Evolutionary conservation across 2,888 invertebrate species (phyloP).

Genomic region (Latheticus oryzae): DNA sequence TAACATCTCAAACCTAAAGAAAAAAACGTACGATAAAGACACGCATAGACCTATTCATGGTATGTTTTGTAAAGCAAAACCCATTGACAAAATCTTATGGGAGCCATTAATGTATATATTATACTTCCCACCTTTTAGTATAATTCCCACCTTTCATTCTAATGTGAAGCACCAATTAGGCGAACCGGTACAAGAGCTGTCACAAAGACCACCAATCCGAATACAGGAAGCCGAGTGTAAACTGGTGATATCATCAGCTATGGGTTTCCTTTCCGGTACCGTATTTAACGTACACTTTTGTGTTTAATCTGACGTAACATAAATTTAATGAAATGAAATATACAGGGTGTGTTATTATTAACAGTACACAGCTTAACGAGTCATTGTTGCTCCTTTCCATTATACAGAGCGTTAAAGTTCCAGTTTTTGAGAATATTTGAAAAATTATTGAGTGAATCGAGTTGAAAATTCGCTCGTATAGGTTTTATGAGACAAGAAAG

Average conservation of each 20-base stretch:
- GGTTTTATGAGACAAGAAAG: background rate
- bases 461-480: background rate
- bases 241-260: constrained; percentile 44
- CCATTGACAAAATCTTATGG: constrained; percentile 39
- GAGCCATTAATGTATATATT: constrained; percentile 42
- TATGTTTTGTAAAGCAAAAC: constrained; percentile 30
- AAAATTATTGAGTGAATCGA: background rate
- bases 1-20: constrained; percentile 31
- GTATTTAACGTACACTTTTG: constrained; percentile 33
- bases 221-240: constrained; percentile 48
- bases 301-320: background rate
- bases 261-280: constrained; percentile 38
- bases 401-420: too few species aligned
- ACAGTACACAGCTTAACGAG: too few species aligned
- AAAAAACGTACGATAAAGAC: constrained; percentile 28
- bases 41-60: constrained; percentile 23
- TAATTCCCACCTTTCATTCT: constrained; percentile 47
- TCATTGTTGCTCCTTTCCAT: too few species aligned
- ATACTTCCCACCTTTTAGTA: constrained; percentile 46
- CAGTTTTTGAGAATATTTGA: background rate
- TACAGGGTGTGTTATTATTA: background rate
- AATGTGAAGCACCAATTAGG: constrained; percentile 47
- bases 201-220: constrained; percentile 47
- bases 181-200: constrained; percentile 39
- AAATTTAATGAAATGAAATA: background rate